Percentiles rank a stretch among this genome's conserved stretches.
phyloP scores from a whole-genome alignment of 2,888 invertebrate species.

The Conomelus anceps region DNA sequence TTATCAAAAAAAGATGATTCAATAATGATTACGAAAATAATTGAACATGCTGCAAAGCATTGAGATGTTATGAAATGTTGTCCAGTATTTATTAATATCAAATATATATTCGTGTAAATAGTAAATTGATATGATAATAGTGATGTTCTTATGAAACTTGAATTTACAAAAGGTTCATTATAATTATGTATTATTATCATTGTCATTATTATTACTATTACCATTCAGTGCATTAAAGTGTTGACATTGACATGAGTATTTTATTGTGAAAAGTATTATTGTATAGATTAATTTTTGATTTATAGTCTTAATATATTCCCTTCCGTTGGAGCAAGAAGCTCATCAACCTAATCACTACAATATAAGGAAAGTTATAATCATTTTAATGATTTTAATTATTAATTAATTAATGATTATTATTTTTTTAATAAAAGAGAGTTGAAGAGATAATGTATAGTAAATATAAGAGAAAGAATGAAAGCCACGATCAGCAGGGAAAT shows the following conservation, averaged over 20 bases:
- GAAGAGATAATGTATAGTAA: no score
- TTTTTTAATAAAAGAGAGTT: no score
- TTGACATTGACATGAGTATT: not conserved
- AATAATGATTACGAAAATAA: not conserved
- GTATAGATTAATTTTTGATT: no score
- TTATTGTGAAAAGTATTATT: not conserved
- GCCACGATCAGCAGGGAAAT: no score
- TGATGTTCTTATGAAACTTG: not conserved
- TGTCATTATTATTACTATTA: constrained; percentile 13
- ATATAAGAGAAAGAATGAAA: no score
- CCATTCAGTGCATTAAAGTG: constrained; percentile 24
- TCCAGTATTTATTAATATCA: not conserved
- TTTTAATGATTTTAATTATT: no score
- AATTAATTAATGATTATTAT: no score
- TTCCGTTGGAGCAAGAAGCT: no score
- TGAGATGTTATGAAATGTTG: not conserved
- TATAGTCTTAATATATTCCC: no score
- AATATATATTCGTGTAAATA: not conserved
- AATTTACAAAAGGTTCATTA: not conserved
- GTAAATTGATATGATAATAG: not conserved
- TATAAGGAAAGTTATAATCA: no score
- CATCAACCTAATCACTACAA: no score
- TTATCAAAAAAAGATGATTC: not conserved
- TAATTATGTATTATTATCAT: constrained; percentile 3
- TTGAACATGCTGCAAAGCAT: not conserved